Percentiles rank a stretch among this genome's conserved stretches.
Evolutionary conservation across 2,888 invertebrate species (phyloP).

Genomic region (Tanytarsus gracilentus): DNA sequence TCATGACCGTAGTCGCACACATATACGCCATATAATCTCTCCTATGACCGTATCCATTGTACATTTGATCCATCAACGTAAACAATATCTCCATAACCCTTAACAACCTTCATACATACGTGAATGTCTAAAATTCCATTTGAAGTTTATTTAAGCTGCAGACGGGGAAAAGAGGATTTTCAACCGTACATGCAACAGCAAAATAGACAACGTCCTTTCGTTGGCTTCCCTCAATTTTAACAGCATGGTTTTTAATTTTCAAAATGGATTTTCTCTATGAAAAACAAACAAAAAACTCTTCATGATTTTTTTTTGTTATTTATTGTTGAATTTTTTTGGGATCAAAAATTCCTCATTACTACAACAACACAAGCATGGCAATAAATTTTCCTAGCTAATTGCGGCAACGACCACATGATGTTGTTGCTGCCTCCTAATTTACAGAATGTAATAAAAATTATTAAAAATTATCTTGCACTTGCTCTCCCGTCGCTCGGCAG

Average conservation of each 20-base stretch:
- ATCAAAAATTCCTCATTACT: too few species aligned
- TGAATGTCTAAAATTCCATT: not conserved
- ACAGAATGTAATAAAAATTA: constrained; percentile 21
- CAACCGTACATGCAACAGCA: not conserved
- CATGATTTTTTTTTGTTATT: not conserved
- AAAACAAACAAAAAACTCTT: not conserved
- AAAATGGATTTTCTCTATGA: constrained; percentile 12
- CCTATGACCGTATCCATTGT: not conserved
- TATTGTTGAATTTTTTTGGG: too few species aligned
- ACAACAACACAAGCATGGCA: not conserved
- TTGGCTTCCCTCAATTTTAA: not conserved
- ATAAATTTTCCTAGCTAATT: constrained; percentile 3
- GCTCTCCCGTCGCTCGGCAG: not conserved
- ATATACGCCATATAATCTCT: too few species aligned
- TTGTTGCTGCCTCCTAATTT: constrained; percentile 14
- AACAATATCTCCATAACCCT: constrained; percentile 19
- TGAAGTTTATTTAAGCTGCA: not conserved
- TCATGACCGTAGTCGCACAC: too few species aligned
- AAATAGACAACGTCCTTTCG: not conserved
- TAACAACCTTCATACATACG: not conserved
- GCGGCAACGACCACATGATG: not conserved
- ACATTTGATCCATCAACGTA: constrained; percentile 13
- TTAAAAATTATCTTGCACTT: constrained; percentile 24
- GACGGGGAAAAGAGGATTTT: not conserved
- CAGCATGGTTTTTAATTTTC: constrained; percentile 9